These are phyloP conservation scores for Bradypodion ventrale DNA, from an alignment of 2,797 vertebrate genomes.

Conservation along the genomic window DNA sequence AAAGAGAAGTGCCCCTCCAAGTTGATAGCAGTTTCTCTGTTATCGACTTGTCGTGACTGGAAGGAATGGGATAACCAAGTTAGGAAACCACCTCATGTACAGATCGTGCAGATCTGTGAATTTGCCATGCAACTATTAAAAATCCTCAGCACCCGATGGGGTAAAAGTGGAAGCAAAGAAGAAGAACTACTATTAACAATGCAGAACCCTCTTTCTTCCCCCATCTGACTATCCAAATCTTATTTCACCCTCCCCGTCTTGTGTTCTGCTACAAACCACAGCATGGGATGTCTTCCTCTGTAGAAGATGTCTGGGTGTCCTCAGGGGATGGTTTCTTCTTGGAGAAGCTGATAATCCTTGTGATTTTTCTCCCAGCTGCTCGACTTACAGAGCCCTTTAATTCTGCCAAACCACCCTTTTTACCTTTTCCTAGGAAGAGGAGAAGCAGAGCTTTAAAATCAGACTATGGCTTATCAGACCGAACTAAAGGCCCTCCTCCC, in stretches of 20 bases:
- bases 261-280: constrained; percentile 80
- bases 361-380: constrained; percentile 94
- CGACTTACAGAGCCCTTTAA: constrained; percentile 94
- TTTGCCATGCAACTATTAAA: not conserved
- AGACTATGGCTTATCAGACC: not conserved
- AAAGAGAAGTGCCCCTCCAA: not conserved
- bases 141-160: no score
- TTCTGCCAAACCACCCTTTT: constrained; percentile 90
- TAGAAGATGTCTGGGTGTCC: constrained; percentile 77
- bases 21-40: not conserved
- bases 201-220: not conserved
- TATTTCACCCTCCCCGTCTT: fast-evolving
- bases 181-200: not conserved
- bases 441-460: not conserved
- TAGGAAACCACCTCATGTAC: not conserved
- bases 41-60: not conserved
- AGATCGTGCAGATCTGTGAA: not conserved
- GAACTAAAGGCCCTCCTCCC: not conserved
- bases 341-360: constrained; percentile 96
- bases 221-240: not conserved
- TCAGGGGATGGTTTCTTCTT: constrained; percentile 89
- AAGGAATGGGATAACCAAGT: not conserved
- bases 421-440: constrained; percentile 80
- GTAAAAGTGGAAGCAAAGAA: no score
- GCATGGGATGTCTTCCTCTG: constrained; percentile 86